Base-by-base conservation (phyloP, 2,888 invertebrate genomes). In the Phengaris arion region DNA sequence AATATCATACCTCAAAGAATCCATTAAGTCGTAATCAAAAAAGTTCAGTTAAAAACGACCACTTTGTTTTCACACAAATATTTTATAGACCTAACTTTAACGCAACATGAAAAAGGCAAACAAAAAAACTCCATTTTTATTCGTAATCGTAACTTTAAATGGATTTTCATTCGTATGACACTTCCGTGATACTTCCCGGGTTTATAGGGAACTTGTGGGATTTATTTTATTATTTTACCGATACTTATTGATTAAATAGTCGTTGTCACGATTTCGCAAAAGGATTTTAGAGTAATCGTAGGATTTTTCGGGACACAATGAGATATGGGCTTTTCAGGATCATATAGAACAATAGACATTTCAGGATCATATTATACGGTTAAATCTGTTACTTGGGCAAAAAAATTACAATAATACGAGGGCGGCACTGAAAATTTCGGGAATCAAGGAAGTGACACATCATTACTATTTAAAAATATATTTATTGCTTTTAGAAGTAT, bases 111-210 rank as follows among this genome's bases (percentile, higher is more conserved):
- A 64, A 64, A 45, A 35, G 10, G 52, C 52, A 52, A 52, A 22
- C 15, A 64, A 35, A 45, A 64, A 90, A 89, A 85, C 85, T 86
- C 88, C 87, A 88, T 89, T 89, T 92, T 91, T 93, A 91, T 89
- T 87, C 86, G 83, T 82, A 82, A 86, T 87, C 85, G 88, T 92
- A 89, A 90, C 85, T 85, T 85, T 83, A 88, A 86, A 89, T 85
- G 87, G 85, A 86, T 89, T 91, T 87, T 90, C 91, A 92, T 91
- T 89, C 80, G 85, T 81, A 84, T 82, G 87, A 85, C 87, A 89
- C 83, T 88, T 89, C 85, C 84, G 82, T 83, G 86, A 86, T 48
- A 46, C 59, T 74, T 46, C 35, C 84, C 85, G 87, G 86, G 83
- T 84, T 83, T 82, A 12, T 80, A 77, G 77, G 79, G 80, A 78